Evolutionary conservation across 2,113 vertebrate genomes (phyloP).

Genomic region (Geococcyx californianus): DNA sequence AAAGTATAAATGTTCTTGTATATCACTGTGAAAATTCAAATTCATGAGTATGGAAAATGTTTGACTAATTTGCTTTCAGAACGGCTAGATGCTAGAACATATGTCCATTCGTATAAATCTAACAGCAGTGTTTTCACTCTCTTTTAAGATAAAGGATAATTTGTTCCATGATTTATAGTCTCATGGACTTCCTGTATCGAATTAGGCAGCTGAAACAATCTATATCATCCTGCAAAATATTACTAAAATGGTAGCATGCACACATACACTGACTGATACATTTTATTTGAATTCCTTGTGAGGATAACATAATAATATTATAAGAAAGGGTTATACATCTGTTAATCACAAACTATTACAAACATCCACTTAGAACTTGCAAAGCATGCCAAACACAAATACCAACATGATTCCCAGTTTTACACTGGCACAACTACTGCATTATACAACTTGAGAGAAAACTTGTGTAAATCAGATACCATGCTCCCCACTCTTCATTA

Average conservation of each 20-base stretch:
- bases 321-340: background rate
- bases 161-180: constrained; percentile 22
- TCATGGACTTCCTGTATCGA: background rate
- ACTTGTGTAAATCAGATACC: background rate
- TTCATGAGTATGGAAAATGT: background rate
- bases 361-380: background rate
- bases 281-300: background rate
- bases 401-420: background rate
- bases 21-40: background rate
- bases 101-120: background rate
- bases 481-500: background rate
- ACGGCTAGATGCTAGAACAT: background rate
- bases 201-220: constrained; percentile 25
- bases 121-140: background rate
- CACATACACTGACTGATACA: accelerated
- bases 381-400: background rate
- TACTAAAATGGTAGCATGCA: background rate
- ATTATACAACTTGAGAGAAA: background rate
- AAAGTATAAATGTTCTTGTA: background rate
- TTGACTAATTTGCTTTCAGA: constrained; percentile 2
- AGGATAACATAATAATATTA: background rate
- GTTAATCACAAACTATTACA: background rate
- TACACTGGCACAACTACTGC: background rate
- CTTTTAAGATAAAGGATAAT: constrained; percentile 34
- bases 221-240: background rate